Evolutionary conservation across 2,113 vertebrate genomes (phyloP).

Genomic region (Xyrauchen texanus): DNA sequence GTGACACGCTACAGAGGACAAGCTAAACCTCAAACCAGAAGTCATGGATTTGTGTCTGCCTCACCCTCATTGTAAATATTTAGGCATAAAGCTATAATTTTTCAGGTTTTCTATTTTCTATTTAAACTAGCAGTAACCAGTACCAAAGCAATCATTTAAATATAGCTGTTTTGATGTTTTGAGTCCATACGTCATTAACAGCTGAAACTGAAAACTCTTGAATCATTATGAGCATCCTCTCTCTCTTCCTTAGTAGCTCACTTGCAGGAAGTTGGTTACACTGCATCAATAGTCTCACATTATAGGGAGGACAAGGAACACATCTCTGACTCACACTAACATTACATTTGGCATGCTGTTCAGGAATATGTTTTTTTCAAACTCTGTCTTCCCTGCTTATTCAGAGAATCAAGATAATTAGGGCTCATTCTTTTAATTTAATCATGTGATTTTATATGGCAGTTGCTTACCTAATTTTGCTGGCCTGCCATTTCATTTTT

Average conservation of each 20-base stretch:
- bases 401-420: not conserved
- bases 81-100: not conserved
- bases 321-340: not conserved
- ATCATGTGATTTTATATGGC: not conserved
- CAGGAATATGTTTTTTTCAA: not conserved
- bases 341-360: not conserved
- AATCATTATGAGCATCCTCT: slow-evolving; percentile 39
- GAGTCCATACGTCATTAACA: not conserved
- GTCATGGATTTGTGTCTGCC: not conserved
- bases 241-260: slow-evolving; percentile 42
- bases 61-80: not conserved
- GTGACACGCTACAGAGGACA: not conserved
- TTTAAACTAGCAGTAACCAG: not conserved
- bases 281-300: slow-evolving; percentile 12
- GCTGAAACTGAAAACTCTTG: slow-evolving; percentile 40
- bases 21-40: too few relatives aligned
- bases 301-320: slow-evolving; percentile 4
- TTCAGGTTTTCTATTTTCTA: not conserved
- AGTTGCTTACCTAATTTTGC: not conserved
- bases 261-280: slow-evolving; percentile 45
- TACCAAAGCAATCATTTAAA: not conserved
- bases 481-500: not conserved
- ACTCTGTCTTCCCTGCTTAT: too few relatives aligned
- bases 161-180: not conserved
- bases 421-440: not conserved